Percentiles rank a stretch among this genome's conserved stretches.
These are phyloP conservation scores for Dynastes grantii DNA, from an alignment of 2,888 invertebrate genomes.

Conservation along the genomic window DNA sequence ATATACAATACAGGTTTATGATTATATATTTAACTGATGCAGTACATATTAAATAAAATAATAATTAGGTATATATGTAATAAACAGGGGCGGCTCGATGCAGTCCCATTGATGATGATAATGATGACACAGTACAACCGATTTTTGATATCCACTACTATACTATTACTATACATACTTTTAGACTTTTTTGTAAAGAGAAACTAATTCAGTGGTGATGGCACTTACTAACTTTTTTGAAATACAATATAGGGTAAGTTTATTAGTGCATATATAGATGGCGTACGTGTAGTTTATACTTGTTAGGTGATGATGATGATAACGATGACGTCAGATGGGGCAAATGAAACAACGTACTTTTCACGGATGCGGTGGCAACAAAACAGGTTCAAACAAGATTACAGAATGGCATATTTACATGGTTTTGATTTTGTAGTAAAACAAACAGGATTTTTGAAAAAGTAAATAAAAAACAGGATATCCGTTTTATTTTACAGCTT, in stretches of 20 bases:
- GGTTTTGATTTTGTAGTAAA: conserved; percentile 21
- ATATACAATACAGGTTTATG: conserved; percentile 48
- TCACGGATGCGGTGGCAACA: conserved; percentile 70
- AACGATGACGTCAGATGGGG: conserved; percentile 23
- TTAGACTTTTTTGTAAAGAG: conserved; percentile 67
- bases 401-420: conserved; percentile 67
- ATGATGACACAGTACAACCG: conserved; percentile 56
- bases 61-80: conserved; percentile 28
- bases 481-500: no score
- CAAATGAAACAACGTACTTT: conserved; percentile 59
- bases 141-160: conserved; percentile 55
- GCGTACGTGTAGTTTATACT: conserved; percentile 60
- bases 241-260: conserved; percentile 60
- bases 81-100: no score
- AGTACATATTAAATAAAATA: conserved; percentile 28
- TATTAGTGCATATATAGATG: conserved; percentile 49
- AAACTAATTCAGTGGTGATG: conserved; percentile 69
- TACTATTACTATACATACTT: conserved; percentile 40
- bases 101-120: conserved; percentile 17
- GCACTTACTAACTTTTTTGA: conserved; percentile 68
- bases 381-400: conserved; percentile 67
- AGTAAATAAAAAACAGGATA: no score
- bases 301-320: conserved; percentile 36
- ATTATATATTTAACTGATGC: conserved; percentile 47
- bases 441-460: neutral